Evolutionary conservation across 2,888 invertebrate species (phyloP).

Genomic region (Patella ulyssiponensis): DNA sequence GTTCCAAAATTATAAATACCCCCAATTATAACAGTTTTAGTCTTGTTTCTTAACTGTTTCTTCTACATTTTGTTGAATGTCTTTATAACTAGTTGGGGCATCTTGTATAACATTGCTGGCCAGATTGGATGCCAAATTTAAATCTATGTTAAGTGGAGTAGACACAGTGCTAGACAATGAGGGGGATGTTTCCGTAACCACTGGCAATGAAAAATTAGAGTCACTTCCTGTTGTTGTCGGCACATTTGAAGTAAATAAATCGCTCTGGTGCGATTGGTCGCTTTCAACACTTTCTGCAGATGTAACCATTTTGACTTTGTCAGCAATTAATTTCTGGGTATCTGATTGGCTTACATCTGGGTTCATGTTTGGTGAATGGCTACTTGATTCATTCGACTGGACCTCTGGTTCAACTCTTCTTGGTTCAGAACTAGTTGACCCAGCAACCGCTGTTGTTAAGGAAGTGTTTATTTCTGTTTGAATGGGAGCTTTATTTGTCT

Average conservation of each 20-base stretch:
- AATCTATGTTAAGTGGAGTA: constrained; percentile 14
- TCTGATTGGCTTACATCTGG: constrained; percentile 19
- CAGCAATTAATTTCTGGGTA: constrained; percentile 20
- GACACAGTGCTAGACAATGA: too few relatives aligned
- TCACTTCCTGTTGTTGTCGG: too few relatives aligned
- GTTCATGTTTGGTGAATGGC: not conserved
- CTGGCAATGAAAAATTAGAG: too few relatives aligned
- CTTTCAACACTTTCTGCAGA: too few relatives aligned
- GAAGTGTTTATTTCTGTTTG: not conserved
- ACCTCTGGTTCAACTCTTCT: too few relatives aligned
- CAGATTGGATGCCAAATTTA: constrained; percentile 11
- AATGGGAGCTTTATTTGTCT: not conserved
- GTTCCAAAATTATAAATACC: too few relatives aligned
- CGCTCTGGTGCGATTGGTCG: too few relatives aligned
- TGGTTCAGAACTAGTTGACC: constrained; percentile 1
- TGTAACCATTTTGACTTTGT: constrained; percentile 9
- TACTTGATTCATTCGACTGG: not conserved
- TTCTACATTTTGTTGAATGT: not conserved
- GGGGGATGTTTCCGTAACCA: too few relatives aligned
- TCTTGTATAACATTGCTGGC: constrained; percentile 11
- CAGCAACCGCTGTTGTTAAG: not conserved
- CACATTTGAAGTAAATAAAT: too few relatives aligned
- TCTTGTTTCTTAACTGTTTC: constrained; percentile 27
- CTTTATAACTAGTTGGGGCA: not conserved
- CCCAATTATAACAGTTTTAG: not conserved